Evolutionary conservation across 1,140 invertebrate genomes (phyloP), one percentile per base, ranked within the genome.

Genomic region (Pinna nobilis): DNA sequence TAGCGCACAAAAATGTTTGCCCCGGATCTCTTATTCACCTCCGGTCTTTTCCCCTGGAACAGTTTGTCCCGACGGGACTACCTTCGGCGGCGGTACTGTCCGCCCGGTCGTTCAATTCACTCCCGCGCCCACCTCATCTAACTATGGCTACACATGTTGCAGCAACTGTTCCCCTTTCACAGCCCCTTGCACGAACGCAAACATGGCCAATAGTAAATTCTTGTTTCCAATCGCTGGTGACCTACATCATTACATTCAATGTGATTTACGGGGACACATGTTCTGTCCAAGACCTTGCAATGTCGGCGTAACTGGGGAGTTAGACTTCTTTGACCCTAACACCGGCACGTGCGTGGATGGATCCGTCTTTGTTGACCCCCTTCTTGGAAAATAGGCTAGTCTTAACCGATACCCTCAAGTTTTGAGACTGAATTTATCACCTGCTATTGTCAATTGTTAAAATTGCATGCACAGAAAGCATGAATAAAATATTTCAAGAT

Each of bases 161-260:
- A 20, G 47, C 4, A 59, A 33, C 5, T 75, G 73, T 59, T 30
- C 33, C n/a, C 11, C 30, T 2, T 70, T 44, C n/a, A 47, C 49
- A 1, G 4, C 66, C 25, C 73, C 73, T 25, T 75, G 73, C 51
- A 49, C 59, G 20, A 33, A 35, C 9, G 28, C 30, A 2, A 53
- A 77, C 35, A 64, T 71, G 9, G 47, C n/a, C 9, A 25, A 23
- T n/a, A 55, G 53, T 44, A 55, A 63, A 15, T 32, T 71, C 28
- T 71, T 49, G 23, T 64, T 60, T 32, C 61, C 67, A 1, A 63
- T 74, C 7, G 32, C 32, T 13, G 71, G 67, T 13, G 59, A 74
- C 61, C 67, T 51, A 5, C 67, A 78, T 39, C 41, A 78, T 44
- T 78, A 78, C 63, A 78, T 78, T 30, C 76, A 78, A 33, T 78